phyloP scores from a whole-genome alignment of 2,888 invertebrate genomes.

The Coenonympha arcania region DNA sequence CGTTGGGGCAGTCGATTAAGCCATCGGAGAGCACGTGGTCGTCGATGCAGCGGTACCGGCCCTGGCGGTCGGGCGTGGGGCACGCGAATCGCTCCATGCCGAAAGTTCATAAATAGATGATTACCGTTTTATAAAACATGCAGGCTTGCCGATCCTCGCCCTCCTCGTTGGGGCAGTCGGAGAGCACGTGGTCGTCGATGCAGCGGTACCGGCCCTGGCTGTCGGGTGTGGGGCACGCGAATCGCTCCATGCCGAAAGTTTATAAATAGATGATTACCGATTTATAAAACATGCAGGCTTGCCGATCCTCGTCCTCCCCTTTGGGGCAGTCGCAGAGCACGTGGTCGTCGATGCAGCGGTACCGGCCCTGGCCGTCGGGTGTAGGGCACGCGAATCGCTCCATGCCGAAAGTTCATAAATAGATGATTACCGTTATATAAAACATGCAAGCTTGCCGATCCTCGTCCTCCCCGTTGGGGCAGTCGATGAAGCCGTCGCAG shows the following conservation, averaged over 20 bases:
- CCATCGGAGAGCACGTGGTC: slow-evolving; percentile 96
- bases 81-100: slow-evolving; percentile 97
- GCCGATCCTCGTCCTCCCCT: slow-evolving; percentile 93
- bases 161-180: slow-evolving; percentile 93
- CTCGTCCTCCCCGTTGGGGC: slow-evolving; percentile 93
- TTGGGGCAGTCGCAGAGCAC: slow-evolving; percentile 95
- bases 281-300: slow-evolving; percentile 97
- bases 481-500: slow-evolving; percentile 96
- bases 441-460: slow-evolving; percentile 96
- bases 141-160: slow-evolving; percentile 94
- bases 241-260: slow-evolving; percentile 89
- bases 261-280: slow-evolving; percentile 77
- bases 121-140: slow-evolving; percentile 98
- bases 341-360: slow-evolving; percentile 96
- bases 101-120: slow-evolving; percentile 77
- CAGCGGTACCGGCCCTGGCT: slow-evolving; percentile 93
- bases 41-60: slow-evolving; percentile 95
- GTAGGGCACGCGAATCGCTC: slow-evolving; percentile 95
- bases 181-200: slow-evolving; percentile 97
- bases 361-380: slow-evolving; percentile 91
- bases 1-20: slow-evolving; percentile 93
- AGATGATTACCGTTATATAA: slow-evolving; percentile 88
- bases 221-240: slow-evolving; percentile 94
- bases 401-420: slow-evolving; percentile 78
- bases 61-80: slow-evolving; percentile 91